Conservation (phyloP, 37 sponge, comb jelly and placozoan genomes). For the Crambe crambe region DNA sequence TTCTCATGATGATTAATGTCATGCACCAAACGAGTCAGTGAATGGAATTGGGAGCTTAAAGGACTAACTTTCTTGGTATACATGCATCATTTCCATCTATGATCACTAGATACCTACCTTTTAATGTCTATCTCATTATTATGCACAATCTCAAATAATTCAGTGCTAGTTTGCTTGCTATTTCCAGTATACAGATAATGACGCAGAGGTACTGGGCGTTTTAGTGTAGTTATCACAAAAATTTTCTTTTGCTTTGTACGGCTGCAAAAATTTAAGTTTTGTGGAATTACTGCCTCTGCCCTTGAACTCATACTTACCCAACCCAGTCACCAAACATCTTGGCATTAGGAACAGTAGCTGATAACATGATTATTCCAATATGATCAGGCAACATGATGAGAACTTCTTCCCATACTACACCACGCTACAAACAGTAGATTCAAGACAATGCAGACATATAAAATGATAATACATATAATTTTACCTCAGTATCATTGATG, state of each 20-base stretch:
- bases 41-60: too few species aligned
- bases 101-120: too few species aligned
- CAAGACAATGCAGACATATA: not conserved
- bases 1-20: too few species aligned
- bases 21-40: too few species aligned
- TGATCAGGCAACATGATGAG: conserved; percentile 99
- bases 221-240: conserved; percentile 89
- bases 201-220: conserved; percentile 94
- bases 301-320: conserved; percentile 56
- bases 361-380: conserved; percentile 87
- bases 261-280: conserved; percentile 20
- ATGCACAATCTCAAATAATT: conserved; percentile 88
- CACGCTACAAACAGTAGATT: conserved; percentile 64
- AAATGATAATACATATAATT: not conserved
- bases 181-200: conserved; percentile 97
- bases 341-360: conserved; percentile 98
- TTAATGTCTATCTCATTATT: conserved; percentile 8
- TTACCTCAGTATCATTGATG: conserved; percentile 87
- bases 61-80: too few species aligned
- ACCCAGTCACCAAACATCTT: conserved; percentile 99
- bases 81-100: too few species aligned
- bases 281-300: not conserved
- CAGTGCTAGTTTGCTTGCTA: conserved; percentile 88
- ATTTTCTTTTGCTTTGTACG: conserved; percentile 90
- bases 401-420: conserved; percentile 99